Conservation (phyloP, 2,888 invertebrate genomes). For the Drosophila koepferae region DNA sequence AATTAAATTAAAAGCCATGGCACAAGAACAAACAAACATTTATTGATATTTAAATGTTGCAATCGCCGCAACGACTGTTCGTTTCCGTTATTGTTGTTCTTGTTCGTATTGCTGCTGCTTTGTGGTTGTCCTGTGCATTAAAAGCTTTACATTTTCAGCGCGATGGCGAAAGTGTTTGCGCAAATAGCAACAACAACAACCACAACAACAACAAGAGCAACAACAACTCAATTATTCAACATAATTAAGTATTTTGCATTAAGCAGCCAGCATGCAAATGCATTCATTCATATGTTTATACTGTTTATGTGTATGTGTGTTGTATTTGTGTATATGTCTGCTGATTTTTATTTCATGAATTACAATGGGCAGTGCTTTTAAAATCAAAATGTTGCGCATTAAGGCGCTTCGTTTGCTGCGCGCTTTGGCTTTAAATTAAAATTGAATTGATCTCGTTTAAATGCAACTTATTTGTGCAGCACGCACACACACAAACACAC, state of each 20-base stretch:
- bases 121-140: constrained; percentile 72
- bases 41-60: constrained; percentile 76
- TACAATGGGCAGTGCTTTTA: constrained; percentile 70
- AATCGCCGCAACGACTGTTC: constrained; percentile 23
- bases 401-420: constrained; percentile 71
- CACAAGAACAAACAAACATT: constrained; percentile 70
- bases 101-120: constrained; percentile 38
- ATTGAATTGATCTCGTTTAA: constrained; percentile 71
- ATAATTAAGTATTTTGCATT: constrained; percentile 83
- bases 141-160: constrained; percentile 70
- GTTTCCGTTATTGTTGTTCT: constrained; percentile 24
- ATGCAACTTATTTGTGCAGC: constrained; percentile 66
- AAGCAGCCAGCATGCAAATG: constrained; percentile 59
- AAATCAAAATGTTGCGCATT: constrained; percentile 76
- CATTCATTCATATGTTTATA: constrained; percentile 35
- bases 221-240: constrained; percentile 82
- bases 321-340: constrained; percentile 35
- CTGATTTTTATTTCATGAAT: constrained; percentile 74
- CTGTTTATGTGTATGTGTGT: constrained; percentile 7
- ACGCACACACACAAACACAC: constrained; percentile 1
- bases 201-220: constrained; percentile 45
- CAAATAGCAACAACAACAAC: constrained; percentile 55
- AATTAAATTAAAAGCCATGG: constrained; percentile 75
- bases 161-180: constrained; percentile 68
- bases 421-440: constrained; percentile 72